Conservation (phyloP, 2,113 vertebrate species). For the Silurus glanis region DNA sequence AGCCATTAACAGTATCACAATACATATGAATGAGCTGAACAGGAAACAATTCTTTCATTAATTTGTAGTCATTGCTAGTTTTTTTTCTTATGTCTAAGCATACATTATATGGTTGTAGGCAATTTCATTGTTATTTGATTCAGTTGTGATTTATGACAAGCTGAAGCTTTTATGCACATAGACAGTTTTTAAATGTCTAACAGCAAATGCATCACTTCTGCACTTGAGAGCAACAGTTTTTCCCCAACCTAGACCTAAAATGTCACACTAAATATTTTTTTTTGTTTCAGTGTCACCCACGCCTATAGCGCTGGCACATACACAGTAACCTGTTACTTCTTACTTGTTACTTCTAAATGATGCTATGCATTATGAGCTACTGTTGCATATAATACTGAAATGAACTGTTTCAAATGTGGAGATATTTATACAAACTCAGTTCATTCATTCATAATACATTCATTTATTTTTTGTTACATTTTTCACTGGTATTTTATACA, state of each 20-base stretch:
- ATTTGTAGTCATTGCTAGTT: not conserved
- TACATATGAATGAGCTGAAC: not conserved
- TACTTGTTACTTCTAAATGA: not conserved
- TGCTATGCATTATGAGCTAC: not conserved
- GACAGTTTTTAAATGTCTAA: not conserved
- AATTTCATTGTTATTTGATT: not conserved
- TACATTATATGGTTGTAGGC: not conserved
- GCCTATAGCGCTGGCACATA: not conserved
- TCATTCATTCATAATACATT: too few species aligned
- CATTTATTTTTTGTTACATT: not conserved
- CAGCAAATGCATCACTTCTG: not conserved
- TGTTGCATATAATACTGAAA: not conserved
- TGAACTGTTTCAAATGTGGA: not conserved
- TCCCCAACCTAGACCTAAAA: not conserved
- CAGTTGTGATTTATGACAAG: not conserved
- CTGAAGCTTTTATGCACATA: not conserved
- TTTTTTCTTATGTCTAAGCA: not conserved
- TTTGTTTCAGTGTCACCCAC: too few species aligned
- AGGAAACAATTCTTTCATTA: not conserved
- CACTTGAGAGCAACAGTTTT: not conserved
- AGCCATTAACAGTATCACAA: not conserved
- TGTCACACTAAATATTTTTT: not conserved
- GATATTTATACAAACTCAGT: not conserved
- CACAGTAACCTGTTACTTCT: not conserved
- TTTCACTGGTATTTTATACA: not conserved